phyloP scores from a whole-genome alignment of 2,113 vertebrate genomes.

The Ammodytes marinus region DNA sequence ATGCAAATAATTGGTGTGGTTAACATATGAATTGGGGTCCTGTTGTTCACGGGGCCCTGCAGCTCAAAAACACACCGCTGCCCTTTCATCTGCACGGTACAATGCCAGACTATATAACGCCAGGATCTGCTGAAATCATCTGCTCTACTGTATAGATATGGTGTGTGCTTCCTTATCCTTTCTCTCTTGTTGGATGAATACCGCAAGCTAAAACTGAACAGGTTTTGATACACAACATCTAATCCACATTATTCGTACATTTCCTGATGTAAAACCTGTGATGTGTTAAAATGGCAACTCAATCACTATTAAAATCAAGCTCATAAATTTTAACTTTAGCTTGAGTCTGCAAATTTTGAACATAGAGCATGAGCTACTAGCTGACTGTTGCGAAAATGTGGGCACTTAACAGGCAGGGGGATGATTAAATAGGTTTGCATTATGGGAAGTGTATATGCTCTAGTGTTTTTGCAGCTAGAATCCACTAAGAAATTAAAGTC shows the following conservation, averaged over 20 bases:
- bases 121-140: slow-evolving; percentile 41
- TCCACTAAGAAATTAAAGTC: background rate
- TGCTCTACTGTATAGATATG: slow-evolving; percentile 34
- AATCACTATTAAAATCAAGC: background rate
- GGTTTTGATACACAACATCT: slow-evolving; percentile 1
- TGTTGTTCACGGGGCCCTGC: slow-evolving; percentile 59
- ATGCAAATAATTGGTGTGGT: slow-evolving; percentile 83
- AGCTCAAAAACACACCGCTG: slow-evolving; percentile 54
- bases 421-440: background rate
- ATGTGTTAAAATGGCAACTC: background rate
- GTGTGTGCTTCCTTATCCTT: slow-evolving; percentile 24
- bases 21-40: slow-evolving; percentile 82
- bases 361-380: background rate
- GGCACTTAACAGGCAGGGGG: background rate
- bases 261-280: background rate
- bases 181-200: slow-evolving; percentile 23
- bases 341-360: background rate
- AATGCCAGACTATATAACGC: slow-evolving; percentile 52
- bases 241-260: background rate
- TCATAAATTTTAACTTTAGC: background rate
- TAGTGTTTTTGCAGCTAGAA: background rate
- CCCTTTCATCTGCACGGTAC: slow-evolving; percentile 59
- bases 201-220: background rate
- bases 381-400: background rate
- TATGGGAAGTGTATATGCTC: background rate